Evolutionary conservation across 2,113 vertebrate species (phyloP).

Genomic region (Octodon degus): DNA sequence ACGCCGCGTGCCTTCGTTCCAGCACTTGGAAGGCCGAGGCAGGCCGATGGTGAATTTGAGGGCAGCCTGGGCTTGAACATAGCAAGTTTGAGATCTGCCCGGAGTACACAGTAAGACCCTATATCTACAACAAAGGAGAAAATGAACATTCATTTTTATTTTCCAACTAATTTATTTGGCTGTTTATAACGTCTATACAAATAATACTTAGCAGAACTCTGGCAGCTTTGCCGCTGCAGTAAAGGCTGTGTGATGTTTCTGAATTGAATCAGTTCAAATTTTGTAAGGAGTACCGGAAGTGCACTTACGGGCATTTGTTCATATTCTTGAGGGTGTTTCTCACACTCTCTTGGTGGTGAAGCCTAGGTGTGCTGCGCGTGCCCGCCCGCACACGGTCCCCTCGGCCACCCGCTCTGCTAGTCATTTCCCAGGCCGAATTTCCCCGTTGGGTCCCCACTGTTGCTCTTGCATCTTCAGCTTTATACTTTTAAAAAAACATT

Average conservation of each 20-base stretch:
- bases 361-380: background rate
- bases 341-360: background rate
- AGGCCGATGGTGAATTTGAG: background rate
- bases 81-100: background rate
- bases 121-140: background rate
- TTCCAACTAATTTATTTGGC: background rate
- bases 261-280: background rate
- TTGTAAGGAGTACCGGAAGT: background rate
- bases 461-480: background rate
- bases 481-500: background rate
- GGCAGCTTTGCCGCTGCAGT: constrained; percentile 1
- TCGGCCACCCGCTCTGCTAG: background rate
- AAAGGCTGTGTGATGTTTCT: background rate
- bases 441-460: background rate
- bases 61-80: background rate
- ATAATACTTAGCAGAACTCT: background rate
- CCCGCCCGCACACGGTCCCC: background rate
- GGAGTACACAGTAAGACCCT: background rate
- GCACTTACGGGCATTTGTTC: background rate
- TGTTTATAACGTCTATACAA: constrained; percentile 33
- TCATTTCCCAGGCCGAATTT: background rate
- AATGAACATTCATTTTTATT: constrained; percentile 44
- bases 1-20: background rate
- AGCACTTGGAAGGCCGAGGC: background rate
- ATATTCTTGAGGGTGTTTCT: background rate